phyloP scores from a whole-genome alignment of 2,797 vertebrate species.

The Morelia viridis region DNA sequence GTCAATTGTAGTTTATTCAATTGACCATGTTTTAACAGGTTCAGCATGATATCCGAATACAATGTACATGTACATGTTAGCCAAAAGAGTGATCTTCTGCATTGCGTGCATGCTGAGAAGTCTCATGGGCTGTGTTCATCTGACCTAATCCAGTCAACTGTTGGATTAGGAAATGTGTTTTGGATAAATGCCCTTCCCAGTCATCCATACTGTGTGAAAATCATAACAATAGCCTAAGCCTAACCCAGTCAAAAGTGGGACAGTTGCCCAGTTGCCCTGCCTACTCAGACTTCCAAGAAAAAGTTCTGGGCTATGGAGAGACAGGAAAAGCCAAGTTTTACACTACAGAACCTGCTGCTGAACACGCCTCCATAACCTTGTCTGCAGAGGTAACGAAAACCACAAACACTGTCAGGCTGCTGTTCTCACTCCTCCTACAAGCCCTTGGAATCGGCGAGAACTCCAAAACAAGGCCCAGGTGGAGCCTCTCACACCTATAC shows the following conservation, averaged over 20 bases:
- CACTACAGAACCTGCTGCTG: background rate
- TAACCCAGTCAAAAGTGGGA: background rate
- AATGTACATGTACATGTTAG: background rate
- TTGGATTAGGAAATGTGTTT: background rate
- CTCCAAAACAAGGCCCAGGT: background rate
- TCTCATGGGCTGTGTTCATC: background rate
- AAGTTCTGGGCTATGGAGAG: background rate
- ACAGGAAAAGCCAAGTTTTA: background rate
- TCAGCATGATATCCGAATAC: background rate
- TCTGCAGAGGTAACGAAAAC: background rate
- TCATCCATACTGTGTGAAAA: background rate
- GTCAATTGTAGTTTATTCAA: too few species aligned
- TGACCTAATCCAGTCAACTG: background rate
- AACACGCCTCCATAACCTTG: background rate
- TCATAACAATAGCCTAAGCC: background rate
- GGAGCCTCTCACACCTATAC: background rate
- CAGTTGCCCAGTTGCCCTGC: background rate
- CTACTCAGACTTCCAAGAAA: background rate
- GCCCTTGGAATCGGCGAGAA: background rate
- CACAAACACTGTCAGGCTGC: background rate
- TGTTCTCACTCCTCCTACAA: background rate
- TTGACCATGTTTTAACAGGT: too few species aligned
- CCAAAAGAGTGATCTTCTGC: background rate
- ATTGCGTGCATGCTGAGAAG: background rate
- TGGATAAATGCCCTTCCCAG: background rate